Evolutionary conservation across 2,888 invertebrate genomes (phyloP).

Genomic region (Podotricha telesiphe): DNA sequence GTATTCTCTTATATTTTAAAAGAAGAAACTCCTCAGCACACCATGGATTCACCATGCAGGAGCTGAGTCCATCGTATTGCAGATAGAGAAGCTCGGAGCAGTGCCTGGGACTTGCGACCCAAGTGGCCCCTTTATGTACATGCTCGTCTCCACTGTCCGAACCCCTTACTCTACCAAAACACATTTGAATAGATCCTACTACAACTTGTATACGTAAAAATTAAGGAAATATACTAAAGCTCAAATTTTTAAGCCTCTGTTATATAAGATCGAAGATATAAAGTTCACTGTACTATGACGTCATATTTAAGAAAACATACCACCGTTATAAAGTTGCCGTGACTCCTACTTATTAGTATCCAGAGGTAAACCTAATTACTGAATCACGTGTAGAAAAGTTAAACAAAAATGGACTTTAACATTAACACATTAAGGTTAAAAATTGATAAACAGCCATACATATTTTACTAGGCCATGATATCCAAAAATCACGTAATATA

Average conservation of each 20-base stretch:
- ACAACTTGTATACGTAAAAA: too few relatives aligned
- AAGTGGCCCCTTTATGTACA: too few relatives aligned
- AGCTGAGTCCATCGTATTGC: too few relatives aligned
- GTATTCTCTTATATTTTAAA: too few relatives aligned
- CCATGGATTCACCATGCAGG: too few relatives aligned
- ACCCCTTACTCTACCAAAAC: too few relatives aligned
- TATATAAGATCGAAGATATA: conserved; percentile 20
- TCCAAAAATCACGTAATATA: conserved; percentile 32
- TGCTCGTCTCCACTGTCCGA: too few relatives aligned
- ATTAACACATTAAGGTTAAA: not conserved
- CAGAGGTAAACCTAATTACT: conserved; percentile 43
- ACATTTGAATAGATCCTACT: too few relatives aligned
- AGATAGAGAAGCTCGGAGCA: too few relatives aligned
- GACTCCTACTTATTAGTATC: conserved; percentile 45
- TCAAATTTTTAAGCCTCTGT: not conserved
- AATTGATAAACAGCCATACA: not conserved
- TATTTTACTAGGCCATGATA: conserved; percentile 13
- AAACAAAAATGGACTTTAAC: conserved; percentile 11
- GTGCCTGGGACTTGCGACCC: too few relatives aligned
- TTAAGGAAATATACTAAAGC: too few relatives aligned
- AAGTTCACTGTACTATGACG: conserved; percentile 43
- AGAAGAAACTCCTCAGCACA: too few relatives aligned
- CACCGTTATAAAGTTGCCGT: conserved; percentile 46
- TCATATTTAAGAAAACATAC: conserved; percentile 41
- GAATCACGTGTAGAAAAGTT: conserved; percentile 32